phyloP scores from a whole-genome alignment of 92 coral and sea anemone species.

The Blastomussa wellsi region DNA sequence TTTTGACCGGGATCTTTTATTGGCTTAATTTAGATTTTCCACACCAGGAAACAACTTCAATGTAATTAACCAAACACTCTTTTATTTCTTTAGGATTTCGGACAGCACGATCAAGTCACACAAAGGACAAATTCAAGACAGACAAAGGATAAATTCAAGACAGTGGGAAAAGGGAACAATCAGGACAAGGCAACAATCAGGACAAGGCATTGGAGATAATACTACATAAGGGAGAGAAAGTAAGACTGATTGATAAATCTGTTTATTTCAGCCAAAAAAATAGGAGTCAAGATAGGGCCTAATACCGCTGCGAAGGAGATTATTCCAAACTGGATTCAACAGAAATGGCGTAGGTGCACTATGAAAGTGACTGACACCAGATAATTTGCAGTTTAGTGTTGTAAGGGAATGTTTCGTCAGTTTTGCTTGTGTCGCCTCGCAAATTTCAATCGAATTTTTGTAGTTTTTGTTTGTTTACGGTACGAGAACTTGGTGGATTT shows the following conservation, averaged over 20 bases:
- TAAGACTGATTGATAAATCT: not conserved
- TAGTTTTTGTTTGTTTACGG: not conserved
- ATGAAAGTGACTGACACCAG: not conserved
- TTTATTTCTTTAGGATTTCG: not conserved
- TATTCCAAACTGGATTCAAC: not conserved
- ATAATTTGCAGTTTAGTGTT: not conserved
- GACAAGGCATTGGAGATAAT: not conserved
- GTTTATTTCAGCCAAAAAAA: not conserved
- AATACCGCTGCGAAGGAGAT: too few relatives aligned
- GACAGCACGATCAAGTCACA: not conserved
- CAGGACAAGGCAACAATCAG: too few relatives aligned
- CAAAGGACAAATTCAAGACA: too few relatives aligned
- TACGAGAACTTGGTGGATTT: not conserved
- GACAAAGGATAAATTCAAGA: not conserved
- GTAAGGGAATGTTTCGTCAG: not conserved
- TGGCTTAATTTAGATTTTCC: not conserved
- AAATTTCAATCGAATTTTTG: not conserved
- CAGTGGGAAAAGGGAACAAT: not conserved
- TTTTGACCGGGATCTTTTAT: not conserved
- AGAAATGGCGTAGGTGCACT: not conserved
- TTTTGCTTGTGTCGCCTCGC: not conserved
- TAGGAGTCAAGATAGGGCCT: not conserved
- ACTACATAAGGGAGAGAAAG: not conserved
- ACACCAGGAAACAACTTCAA: not conserved
- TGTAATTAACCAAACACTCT: not conserved